phyloP scores from a whole-genome alignment of 2,113 vertebrate genomes.

The western clawed frog (Xenopus tropicalis) region UCB_Xtro_10.0 CM004451.2:29415501-29416000 shows the following conservation, averaged over 20 bases:
- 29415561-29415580: too few species aligned
- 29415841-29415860: slow-evolving; percentile 37
- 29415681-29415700: slow-evolving; percentile 15
- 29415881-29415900: slow-evolving; percentile 1
- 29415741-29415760: slow-evolving; percentile 29
- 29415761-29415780: slow-evolving; percentile 32
- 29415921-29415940: slow-evolving; percentile 49
- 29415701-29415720: slow-evolving; percentile 3
- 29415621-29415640: too few species aligned
- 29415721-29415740: slow-evolving; percentile 16
- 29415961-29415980: slow-evolving; percentile 61
- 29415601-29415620: too few species aligned
- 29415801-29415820: slow-evolving; percentile 38
- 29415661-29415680: background rate
- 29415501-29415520: too few species aligned
- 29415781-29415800: slow-evolving; percentile 25
- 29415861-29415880: slow-evolving; percentile 38
- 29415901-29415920: slow-evolving; percentile 51
- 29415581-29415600: too few species aligned
- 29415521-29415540: too few species aligned
- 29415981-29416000: slow-evolving; percentile 63
- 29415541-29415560: too few species aligned
- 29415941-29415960: slow-evolving; percentile 57
- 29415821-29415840: slow-evolving; percentile 41
- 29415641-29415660: too few species aligned